Conservation (phyloP, 1,140 invertebrate genomes). For the Papilio glaucus region DNA sequence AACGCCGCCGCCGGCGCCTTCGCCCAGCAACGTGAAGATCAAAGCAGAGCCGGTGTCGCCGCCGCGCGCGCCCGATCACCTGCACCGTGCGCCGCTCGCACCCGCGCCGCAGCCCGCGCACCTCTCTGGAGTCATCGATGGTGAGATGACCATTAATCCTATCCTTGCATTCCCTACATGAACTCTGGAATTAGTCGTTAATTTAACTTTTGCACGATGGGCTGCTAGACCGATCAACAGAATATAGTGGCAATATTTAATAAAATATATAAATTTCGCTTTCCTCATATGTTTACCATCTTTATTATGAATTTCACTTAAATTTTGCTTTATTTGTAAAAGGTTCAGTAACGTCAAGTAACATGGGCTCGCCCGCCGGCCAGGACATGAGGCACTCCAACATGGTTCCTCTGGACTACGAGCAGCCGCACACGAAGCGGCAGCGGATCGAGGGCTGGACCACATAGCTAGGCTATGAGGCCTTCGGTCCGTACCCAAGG, state of each 20-base stretch:
- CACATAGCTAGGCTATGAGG: constrained; percentile 87
- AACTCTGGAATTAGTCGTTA: too few species aligned
- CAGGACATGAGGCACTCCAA: constrained; percentile 84
- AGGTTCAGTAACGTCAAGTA: constrained; percentile 90
- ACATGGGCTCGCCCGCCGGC: constrained; percentile 88
- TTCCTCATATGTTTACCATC: too few species aligned
- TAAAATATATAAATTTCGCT: too few species aligned
- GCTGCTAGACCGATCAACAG: too few species aligned
- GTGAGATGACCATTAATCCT: constrained; percentile 46
- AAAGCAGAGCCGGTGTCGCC: constrained; percentile 98
- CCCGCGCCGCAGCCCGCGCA: constrained; percentile 81
- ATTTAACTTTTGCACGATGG: too few species aligned
- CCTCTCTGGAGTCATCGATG: constrained; percentile 79
- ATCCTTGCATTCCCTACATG: too few species aligned
- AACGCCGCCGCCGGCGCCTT: constrained; percentile 92
- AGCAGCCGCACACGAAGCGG: constrained; percentile 91
- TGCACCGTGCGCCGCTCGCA: constrained; percentile 78
- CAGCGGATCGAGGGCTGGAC: constrained; percentile 93
- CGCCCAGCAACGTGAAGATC: constrained; percentile 94
- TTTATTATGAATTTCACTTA: not conserved
- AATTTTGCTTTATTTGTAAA: constrained; percentile 52
- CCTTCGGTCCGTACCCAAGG: constrained; percentile 80
- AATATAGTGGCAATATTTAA: too few species aligned
- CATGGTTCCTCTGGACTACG: constrained; percentile 88
- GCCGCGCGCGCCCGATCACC: constrained; percentile 84